Percentiles rank a stretch among this genome's conserved stretches.
Evolutionary conservation across 2,113 vertebrate species (phyloP).

Genomic region (Gobius niger): DNA sequence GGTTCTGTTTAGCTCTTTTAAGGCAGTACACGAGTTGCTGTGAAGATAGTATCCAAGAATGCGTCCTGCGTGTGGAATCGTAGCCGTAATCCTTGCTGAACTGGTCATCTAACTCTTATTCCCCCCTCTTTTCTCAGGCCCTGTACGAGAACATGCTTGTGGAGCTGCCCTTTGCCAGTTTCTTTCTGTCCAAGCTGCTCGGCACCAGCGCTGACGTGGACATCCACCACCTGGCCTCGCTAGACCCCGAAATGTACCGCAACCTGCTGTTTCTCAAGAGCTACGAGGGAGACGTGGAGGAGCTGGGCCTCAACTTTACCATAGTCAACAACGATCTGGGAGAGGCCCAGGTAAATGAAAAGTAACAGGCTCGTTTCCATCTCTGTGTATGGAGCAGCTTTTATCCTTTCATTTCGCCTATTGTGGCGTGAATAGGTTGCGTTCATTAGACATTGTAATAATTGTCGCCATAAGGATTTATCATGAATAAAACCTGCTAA

Average conservation of each 20-base stretch:
- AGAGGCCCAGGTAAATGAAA: slow-evolving; percentile 86
- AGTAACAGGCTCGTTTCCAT: slow-evolving; percentile 17
- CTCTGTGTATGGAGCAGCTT: slow-evolving; percentile 21
- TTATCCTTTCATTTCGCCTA: slow-evolving; percentile 33
- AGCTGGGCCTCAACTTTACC: slow-evolving; percentile 96
- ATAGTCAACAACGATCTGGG: slow-evolving; percentile 98
- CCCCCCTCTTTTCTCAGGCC: slow-evolving; percentile 76
- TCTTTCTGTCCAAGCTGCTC: slow-evolving; percentile 96
- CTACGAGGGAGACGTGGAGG: slow-evolving; percentile 95
- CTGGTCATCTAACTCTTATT: slow-evolving; percentile 12
- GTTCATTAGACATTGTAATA: too few relatives aligned
- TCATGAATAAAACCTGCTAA: too few relatives aligned
- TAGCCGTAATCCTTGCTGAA: slow-evolving; percentile 27
- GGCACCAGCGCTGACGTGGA: slow-evolving; percentile 97
- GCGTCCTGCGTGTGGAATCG: neutral
- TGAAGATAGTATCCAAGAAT: slow-evolving; percentile 12
- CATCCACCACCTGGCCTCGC: slow-evolving; percentile 95
- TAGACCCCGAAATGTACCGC: slow-evolving; percentile 96
- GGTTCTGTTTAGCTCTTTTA: slow-evolving; percentile 38
- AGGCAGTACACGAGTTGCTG: slow-evolving; percentile 14
- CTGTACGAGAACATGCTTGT: slow-evolving; percentile 99
- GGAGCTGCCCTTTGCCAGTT: slow-evolving; percentile 95
- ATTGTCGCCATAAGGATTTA: too few relatives aligned
- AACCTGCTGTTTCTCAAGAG: slow-evolving; percentile 98
- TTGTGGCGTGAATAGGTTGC: slow-evolving; percentile 58